Evolutionary conservation across 2,888 invertebrate genomes (phyloP), one percentile per base, ranked within the genome.

Genomic region (Cheilosia soror): DNA sequence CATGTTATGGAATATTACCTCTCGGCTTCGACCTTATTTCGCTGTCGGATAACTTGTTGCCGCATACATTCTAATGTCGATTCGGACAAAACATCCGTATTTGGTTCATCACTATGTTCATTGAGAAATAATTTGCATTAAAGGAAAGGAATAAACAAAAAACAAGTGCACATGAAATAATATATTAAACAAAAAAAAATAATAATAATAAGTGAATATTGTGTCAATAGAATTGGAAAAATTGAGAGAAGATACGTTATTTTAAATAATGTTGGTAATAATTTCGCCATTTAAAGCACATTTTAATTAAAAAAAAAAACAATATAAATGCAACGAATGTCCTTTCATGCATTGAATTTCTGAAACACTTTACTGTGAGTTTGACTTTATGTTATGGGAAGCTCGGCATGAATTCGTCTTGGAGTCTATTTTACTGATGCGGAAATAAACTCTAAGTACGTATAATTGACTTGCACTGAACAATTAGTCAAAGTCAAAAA

Each of bases 11-110:
- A 55, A 77, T 73, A 89, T 93, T 95, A 96, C 96, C 96, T 96
- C 94, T 96, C 96, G 93, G 96, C 95, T 93, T 96, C 96, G 90
- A 95, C 96, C 93, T 96, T 96, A 93, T 95, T 95, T 90, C 96
- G 94, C 93, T 96, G 96, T 92, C 94, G 95, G 93, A 95, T 94
- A 91, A 96, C 96, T 93, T 96, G 96, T 90, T 95, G 94, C 92
- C 96, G 94, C 96, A 96, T 96, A 93, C 96, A 95, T 89, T 95
- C 95, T 92, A 96, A 95, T 93, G 96, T 96, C 91, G 95, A 95
- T 92, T 96, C 96, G 93, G 96, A 95, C 90, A 96, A 93, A 92
- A 95, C 95, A 93, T 96, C 96, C 91, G 94, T 94, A 91, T 81
- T 89, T 86, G 86, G 88, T 87, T 89, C 89, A 88, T 90, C 89